Base-by-base conservation (phyloP, 1,140 invertebrate species). In the Ceratoteleas bidentatus region DNA sequence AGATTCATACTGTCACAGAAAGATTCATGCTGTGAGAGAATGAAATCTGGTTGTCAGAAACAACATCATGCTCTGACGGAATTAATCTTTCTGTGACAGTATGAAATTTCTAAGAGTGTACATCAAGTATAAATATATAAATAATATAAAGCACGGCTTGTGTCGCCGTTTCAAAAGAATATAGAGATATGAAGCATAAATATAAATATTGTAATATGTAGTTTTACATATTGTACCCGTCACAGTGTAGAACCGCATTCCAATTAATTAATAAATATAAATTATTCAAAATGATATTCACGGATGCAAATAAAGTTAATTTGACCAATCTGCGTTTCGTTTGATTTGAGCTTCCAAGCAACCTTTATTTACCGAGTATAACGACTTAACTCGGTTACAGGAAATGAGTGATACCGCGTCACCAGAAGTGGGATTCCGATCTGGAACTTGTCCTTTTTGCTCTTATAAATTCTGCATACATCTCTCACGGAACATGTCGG, bases 161-260 rank as follows among this genome's bases (percentile, higher is more conserved):
- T 81, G 77, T 74, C 75, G 58, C 50, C 36, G 34, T 16, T 66
- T 62, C 49, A 60, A 80, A 78, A 80, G 24, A 84, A 77, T n/a
- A n/a, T n/a, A 85, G 56, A 86, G 52, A 85, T 81, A 74, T 62
- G 85, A 84, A 78, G 15, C 81, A 85, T 85, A 84, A 81, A 76
- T 87, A 87, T 85, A 86, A 84, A 88, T 89, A 90, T 86, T 85
- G 86, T 89, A 90, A 87, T 83, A 86, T 88, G 87, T 91, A 91
- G 89, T 91, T 91, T 91, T 90, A 91, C 90, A 91, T 90, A 89
- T 90, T 90, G 87, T 91, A 90, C 86, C 86, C 85, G 75, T 87
- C 87, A 87, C 87, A 89, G 85, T 91, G 88, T 91, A 90, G 89
- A 90, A 85, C 88, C 85, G 90, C 89, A 91, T 90, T 91, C 89